phyloP scores from a whole-genome alignment of 2,888 invertebrate species.

The Stenoptilia bipunctidactyla region DNA sequence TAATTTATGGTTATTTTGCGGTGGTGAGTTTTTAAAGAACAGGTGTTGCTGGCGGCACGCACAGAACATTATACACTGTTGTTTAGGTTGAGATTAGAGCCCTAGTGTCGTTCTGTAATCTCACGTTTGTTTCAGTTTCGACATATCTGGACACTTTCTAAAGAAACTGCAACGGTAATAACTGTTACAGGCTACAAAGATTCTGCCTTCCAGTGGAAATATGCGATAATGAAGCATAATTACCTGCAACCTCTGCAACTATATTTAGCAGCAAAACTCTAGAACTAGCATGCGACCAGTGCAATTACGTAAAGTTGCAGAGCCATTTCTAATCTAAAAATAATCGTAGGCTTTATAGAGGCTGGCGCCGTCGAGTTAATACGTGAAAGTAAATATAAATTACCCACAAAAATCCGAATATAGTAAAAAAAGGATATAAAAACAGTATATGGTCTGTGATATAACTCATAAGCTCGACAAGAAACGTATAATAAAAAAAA shows the following conservation, averaged over 20 bases:
- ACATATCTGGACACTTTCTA: constrained; percentile 65
- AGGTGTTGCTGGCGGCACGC: constrained; percentile 48
- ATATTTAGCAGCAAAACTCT: constrained; percentile 66
- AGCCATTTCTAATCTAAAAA: constrained; percentile 73
- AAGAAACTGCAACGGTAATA: constrained; percentile 57
- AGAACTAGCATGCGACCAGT: constrained; percentile 64
- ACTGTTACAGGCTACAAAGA: constrained; percentile 40
- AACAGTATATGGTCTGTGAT: background rate
- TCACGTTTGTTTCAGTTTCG: constrained; percentile 54
- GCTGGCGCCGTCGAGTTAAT: constrained; percentile 63
- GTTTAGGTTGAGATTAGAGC: constrained; percentile 34
- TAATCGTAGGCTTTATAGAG: constrained; percentile 66
- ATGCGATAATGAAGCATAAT: constrained; percentile 69
- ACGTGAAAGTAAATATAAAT: constrained; percentile 61
- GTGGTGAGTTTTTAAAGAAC: constrained; percentile 21
- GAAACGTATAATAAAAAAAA: background rate
- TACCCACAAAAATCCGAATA: constrained; percentile 13
- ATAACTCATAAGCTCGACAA: background rate
- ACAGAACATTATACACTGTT: constrained; percentile 49
- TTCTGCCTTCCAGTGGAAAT: constrained; percentile 60
- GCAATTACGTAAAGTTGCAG: constrained; percentile 71
- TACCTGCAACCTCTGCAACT: constrained; percentile 60
- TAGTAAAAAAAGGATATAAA: background rate
- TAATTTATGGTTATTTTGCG: constrained; percentile 30
- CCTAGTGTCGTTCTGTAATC: constrained; percentile 45